A percentile compares a stretch with the other conserved stretches of the same genome.
Conservation (phyloP, 37 sponge, comb jelly and placozoan genomes). For the Cladorhizidae sp. region DNA sequence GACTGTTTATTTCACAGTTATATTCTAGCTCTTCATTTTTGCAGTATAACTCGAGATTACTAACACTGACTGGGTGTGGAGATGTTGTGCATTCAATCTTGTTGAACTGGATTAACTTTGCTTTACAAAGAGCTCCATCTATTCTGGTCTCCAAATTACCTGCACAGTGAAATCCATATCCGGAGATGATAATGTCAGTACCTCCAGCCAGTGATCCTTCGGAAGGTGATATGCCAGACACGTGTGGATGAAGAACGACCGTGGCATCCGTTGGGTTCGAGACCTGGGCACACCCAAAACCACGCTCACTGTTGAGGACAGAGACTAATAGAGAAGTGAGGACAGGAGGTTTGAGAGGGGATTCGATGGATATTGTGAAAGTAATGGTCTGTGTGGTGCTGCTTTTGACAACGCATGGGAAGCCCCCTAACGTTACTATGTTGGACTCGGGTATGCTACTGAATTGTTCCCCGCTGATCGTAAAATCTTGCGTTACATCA, state of each 20-base stretch:
- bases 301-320: conserved; percentile 17
- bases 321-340: conserved; percentile 25
- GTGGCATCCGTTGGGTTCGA: background rate
- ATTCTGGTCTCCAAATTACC: background rate
- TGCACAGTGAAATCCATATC: conserved; percentile 26
- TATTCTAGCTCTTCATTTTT: background rate
- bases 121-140: conserved; percentile 20
- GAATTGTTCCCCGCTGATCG: conserved; percentile 36
- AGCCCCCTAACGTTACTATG: conserved; percentile 32
- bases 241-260: conserved; percentile 17
- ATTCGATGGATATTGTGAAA: conserved; percentile 4
- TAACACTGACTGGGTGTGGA: background rate
- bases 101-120: conserved; percentile 3
- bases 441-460: background rate
- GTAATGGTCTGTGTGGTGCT: background rate
- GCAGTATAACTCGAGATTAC: background rate
- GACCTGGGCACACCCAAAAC: conserved; percentile 32
- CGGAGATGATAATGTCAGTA: conserved; percentile 50
- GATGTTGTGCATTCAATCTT: conserved; percentile 17
- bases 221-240: conserved; percentile 34
- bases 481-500: conserved; percentile 1
- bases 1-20: background rate
- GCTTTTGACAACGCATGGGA: conserved; percentile 8
- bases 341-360: background rate
- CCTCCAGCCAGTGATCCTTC: conserved; percentile 63